Percentiles rank a stretch among this genome's conserved stretches.
phyloP scores from a whole-genome alignment of 2,888 invertebrate genomes.

The Drosophila atripex region DNA sequence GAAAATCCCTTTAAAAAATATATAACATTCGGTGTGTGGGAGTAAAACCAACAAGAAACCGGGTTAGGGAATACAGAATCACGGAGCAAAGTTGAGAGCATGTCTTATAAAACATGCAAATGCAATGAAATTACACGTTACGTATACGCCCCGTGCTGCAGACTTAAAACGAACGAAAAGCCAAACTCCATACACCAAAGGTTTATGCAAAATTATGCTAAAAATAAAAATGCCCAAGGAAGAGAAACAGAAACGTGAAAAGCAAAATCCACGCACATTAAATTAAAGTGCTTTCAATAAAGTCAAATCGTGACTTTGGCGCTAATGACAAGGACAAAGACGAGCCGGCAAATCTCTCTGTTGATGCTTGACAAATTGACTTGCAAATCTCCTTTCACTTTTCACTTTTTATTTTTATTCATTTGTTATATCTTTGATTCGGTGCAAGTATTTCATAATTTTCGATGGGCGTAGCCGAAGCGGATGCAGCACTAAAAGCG shows the following conservation, averaged over 20 bases:
- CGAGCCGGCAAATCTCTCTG: constrained; percentile 27
- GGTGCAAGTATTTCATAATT: constrained; percentile 46
- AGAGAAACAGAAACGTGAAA: constrained; percentile 33
- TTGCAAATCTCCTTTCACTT: constrained; percentile 64
- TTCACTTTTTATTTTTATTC: constrained; percentile 13
- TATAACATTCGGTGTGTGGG: constrained; percentile 6
- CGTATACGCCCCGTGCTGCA: constrained; percentile 70
- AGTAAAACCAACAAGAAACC: constrained; percentile 51
- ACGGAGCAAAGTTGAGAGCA: constrained; percentile 5
- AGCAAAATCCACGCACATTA: constrained; percentile 75
- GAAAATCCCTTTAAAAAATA: constrained; percentile 38
- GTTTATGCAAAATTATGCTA: constrained; percentile 76
- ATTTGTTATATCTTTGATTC: constrained; percentile 50
- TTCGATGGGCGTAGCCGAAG: constrained; percentile 42
- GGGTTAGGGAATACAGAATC: constrained; percentile 14
- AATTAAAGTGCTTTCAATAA: constrained; percentile 80
- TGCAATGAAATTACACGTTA: constrained; percentile 77
- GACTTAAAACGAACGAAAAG: constrained; percentile 13
- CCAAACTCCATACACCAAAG: constrained; percentile 54
- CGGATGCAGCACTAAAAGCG: constrained; percentile 81
- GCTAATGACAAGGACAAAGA: constrained; percentile 75
- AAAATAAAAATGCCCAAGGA: constrained; percentile 32
- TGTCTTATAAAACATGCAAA: constrained; percentile 70
- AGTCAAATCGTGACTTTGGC: constrained; percentile 80
- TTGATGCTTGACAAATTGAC: constrained; percentile 70